A percentile compares a stretch with the other conserved stretches of the same genome.
phyloP scores from a whole-genome alignment of 2,113 vertebrate genomes.

The Gasterosteus aculeatus region DNA sequence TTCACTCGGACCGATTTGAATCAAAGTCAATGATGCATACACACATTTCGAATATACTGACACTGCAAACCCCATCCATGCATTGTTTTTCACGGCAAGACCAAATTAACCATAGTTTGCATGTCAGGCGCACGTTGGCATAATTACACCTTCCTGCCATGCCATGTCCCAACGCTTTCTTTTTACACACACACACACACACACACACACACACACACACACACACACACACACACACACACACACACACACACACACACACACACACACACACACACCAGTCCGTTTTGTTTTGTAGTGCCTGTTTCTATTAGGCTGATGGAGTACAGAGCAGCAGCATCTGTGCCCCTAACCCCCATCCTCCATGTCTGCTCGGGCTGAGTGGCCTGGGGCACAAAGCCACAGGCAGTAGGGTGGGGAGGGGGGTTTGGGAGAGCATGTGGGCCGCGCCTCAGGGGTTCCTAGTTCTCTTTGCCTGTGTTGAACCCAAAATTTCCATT shows the following conservation, averaged over 20 bases:
- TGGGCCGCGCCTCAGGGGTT: constrained; percentile 47
- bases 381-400: constrained; percentile 59
- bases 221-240: too few relatives aligned
- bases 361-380: constrained; percentile 44
- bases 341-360: constrained; percentile 52
- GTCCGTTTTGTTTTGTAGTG: constrained; percentile 68
- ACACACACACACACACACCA: constrained; percentile 13
- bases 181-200: too few relatives aligned
- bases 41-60: constrained; percentile 26
- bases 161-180: constrained; percentile 14
- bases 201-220: too few relatives aligned
- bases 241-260: too few relatives aligned
- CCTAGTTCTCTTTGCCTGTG: constrained; percentile 40
- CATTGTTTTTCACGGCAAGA: constrained; percentile 32
- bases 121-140: constrained; percentile 50
- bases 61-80: neutral
- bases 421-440: constrained; percentile 20
- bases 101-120: constrained; percentile 45
- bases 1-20: constrained; percentile 17
- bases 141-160: constrained; percentile 47
- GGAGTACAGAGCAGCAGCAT: constrained; percentile 62
- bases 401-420: constrained; percentile 43
- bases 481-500: constrained; percentile 52
- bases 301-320: constrained; percentile 68
- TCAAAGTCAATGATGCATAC: constrained; percentile 31